phyloP scores from a whole-genome alignment of 2,888 invertebrate genomes.

The Prosopocoilus inquinatus region DNA sequence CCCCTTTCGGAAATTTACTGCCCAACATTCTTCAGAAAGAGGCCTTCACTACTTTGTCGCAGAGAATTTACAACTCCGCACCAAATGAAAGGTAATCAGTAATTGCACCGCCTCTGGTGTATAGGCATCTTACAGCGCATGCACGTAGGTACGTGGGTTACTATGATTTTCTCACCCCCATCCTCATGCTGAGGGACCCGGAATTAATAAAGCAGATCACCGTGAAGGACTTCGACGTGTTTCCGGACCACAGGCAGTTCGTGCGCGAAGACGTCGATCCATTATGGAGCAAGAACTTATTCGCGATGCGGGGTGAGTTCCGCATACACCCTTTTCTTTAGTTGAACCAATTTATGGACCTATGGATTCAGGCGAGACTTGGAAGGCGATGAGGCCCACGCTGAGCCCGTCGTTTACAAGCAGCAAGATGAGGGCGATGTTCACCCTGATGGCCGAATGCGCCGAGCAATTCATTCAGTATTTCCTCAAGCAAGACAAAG shows the following conservation, averaged over 20 bases:
- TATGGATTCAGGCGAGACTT: no score
- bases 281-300: constrained; percentile 28
- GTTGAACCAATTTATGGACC: no score
- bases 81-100: constrained; percentile 16
- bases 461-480: constrained; percentile 24
- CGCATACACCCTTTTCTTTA: no score
- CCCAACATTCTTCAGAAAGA: constrained; percentile 1
- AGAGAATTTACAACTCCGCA: constrained; percentile 12
- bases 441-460: constrained; percentile 15
- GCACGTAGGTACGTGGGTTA: constrained; percentile 31
- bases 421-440: constrained; percentile 23
- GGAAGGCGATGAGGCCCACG: no score
- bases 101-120: no score
- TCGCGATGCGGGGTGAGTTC: constrained; percentile 5
- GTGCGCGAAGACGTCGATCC: constrained; percentile 32
- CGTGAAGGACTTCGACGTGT: constrained; percentile 47
- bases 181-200: constrained; percentile 31
- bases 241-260: constrained; percentile 39
- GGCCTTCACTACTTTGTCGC: constrained; percentile 4
- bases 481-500: constrained; percentile 26
- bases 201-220: constrained; percentile 45
- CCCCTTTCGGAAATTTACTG: no score
- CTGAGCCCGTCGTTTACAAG: no score
- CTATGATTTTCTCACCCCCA: constrained; percentile 29
- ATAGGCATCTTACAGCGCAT: no score